Evolutionary conservation across 2,113 vertebrate genomes (phyloP), one percentile per base, ranked within the genome.

Genomic region (Puntigrus tetrazona): DNA sequence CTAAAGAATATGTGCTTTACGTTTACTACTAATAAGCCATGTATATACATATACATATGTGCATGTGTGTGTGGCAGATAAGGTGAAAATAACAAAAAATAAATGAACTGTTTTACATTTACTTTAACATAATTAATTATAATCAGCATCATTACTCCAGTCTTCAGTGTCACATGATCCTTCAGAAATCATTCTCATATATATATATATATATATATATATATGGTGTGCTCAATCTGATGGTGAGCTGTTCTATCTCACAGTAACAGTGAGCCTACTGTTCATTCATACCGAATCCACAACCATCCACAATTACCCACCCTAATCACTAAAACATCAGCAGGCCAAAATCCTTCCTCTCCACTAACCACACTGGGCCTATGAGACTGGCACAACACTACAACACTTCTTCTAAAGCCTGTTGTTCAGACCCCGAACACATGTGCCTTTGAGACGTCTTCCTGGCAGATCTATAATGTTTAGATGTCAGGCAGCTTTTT

Each of bases 231-330:
- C 27, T 70, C 63, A 25, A 31, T 31, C 41, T 2, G 3, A 34
- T 69, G 36, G 29, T 67, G 59, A 36, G 45, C 63, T 52, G 38
- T 50, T 72, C 80, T 82, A 31, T 82, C 47, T 50, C 47, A 59
- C 76, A 72, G 76, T 67, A 72, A 57, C 76, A 57, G 50, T 59
- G 65, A 80, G 90, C 88, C 92, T 91, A 91, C 93, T 93, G 93
- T 94, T 94, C 92, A 94, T 94, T 92, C 92, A 92, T 92, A 88
- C 83, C 65, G 85, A 89, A 55, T 16, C 27, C 59, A 83, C 25
- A 36, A 13, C 7, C 20, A 7, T 76, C 59, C 41, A 75, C 43
- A 55, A 79, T 73, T 63, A 82, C 41, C 88, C 84, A 83, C 75
- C 43, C 65, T 63, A 79, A 82, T 50, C 79, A 77, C 78, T 27